Evolutionary conservation across 2,113 vertebrate genomes (phyloP).

Genomic region (Colistium nudipinnis): DNA sequence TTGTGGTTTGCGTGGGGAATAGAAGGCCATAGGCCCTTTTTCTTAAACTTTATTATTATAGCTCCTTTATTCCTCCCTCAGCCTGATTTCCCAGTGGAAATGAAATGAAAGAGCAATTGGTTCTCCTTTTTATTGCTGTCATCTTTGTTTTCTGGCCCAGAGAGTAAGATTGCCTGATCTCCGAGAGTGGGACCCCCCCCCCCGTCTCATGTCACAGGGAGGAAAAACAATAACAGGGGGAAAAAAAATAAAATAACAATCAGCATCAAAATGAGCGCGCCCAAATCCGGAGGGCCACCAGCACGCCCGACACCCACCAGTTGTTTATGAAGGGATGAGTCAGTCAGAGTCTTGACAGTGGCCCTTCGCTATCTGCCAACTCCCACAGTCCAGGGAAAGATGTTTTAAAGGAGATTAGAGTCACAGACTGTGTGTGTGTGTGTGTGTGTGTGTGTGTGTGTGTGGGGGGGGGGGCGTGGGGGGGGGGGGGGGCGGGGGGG

Average conservation of each 20-base stretch:
- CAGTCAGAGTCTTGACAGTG: slow-evolving; percentile 51
- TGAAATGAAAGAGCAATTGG: slow-evolving; percentile 82
- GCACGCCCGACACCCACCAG: slow-evolving; percentile 55
- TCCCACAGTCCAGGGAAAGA: slow-evolving; percentile 58
- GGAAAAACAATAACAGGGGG: slow-evolving; percentile 72
- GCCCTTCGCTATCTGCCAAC: slow-evolving; percentile 61
- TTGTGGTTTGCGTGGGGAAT: slow-evolving; percentile 73
- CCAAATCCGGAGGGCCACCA: slow-evolving; percentile 51
- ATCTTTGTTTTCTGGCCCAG: slow-evolving; percentile 78
- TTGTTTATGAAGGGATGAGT: slow-evolving; percentile 73
- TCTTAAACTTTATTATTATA: slow-evolving; percentile 85
- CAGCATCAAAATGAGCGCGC: slow-evolving; percentile 56
- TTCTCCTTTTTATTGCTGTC: slow-evolving; percentile 84
- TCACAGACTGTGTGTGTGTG: slow-evolving; percentile 36
- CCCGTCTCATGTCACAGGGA: slow-evolving; percentile 55
- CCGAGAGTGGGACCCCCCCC: slow-evolving; percentile 64
- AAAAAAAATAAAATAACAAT: slow-evolving; percentile 74
- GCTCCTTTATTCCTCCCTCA: slow-evolving; percentile 78
- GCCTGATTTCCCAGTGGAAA: slow-evolving; percentile 81
- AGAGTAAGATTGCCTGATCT: slow-evolving; percentile 79
- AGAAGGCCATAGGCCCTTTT: slow-evolving; percentile 75
- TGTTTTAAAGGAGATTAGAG: slow-evolving; percentile 66
- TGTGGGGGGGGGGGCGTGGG: neutral
- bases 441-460: no score
- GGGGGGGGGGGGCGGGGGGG: neutral